Evolutionary conservation across 2,888 invertebrate genomes (phyloP).

Genomic region (Lamellibrachia satsuma): DNA sequence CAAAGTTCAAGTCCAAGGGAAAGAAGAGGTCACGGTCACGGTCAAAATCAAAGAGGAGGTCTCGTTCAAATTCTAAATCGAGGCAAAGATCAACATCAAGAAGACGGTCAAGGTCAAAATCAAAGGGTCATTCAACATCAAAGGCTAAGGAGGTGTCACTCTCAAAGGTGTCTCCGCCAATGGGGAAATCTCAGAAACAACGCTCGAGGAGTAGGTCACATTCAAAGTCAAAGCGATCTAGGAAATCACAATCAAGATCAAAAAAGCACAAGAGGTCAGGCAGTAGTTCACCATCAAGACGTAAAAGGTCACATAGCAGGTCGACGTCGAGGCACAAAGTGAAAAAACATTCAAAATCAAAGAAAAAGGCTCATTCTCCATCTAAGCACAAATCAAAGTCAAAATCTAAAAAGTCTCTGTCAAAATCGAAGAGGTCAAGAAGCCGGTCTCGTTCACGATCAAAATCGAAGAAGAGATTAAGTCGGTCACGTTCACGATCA

Average conservation of each 20-base stretch:
- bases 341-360: conserved; percentile 19
- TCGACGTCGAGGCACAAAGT: neutral
- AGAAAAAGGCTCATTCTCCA: neutral
- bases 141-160: neutral
- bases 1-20: neutral
- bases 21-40: conserved; percentile 29
- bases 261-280: neutral
- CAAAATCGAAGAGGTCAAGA: conserved; percentile 25
- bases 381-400: conserved; percentile 21
- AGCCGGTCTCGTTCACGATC: conserved; percentile 19
- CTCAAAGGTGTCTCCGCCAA: neutral
- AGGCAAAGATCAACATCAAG: neutral
- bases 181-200: neutral
- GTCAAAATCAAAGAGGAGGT: conserved; percentile 23
- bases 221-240: neutral
- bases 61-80: conserved; percentile 14
- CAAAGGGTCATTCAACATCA: neutral
- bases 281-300: neutral
- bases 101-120: conserved; percentile 21
- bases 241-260: neutral
- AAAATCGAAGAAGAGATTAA: conserved; percentile 6
- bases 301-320: neutral
- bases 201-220: neutral
- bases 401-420: neutral
- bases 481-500: neutral